Evolutionary conservation across 2,888 invertebrate species (phyloP).

Genomic region (Parapristionchus giblindavisi): DNA sequence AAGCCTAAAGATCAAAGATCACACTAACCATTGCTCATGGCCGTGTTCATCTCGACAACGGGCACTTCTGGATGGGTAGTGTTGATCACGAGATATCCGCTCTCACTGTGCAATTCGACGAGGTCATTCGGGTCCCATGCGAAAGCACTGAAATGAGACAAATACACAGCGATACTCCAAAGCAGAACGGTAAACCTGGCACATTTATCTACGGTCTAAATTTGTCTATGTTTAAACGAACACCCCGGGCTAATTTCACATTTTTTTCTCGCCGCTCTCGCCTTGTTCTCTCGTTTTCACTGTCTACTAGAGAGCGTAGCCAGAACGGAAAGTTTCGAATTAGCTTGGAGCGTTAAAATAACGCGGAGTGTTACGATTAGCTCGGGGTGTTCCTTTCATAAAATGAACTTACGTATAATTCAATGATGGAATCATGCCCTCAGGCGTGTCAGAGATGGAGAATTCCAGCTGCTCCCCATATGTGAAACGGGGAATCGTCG

Average conservation of each 20-base stretch:
- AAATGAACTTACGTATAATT: slow-evolving; percentile 64
- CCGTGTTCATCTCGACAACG: slow-evolving; percentile 63
- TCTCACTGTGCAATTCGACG: slow-evolving; percentile 68
- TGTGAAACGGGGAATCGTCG: slow-evolving; percentile 69
- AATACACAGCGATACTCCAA: too few species aligned
- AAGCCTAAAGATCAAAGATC: not conserved
- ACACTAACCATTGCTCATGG: slow-evolving; percentile 66
- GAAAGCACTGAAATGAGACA: slow-evolving; percentile 62
- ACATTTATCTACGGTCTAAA: too few species aligned
- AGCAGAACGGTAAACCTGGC: too few species aligned
- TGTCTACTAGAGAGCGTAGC: too few species aligned
- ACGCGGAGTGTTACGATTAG: too few species aligned
- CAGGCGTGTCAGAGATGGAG: slow-evolving; percentile 49
- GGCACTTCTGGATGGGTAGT: slow-evolving; percentile 35
- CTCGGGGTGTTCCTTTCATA: too few species aligned
- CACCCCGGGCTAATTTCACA: too few species aligned
- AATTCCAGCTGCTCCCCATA: slow-evolving; percentile 69
- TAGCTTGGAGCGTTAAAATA: too few species aligned
- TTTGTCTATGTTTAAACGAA: too few species aligned
- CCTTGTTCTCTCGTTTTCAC: too few species aligned
- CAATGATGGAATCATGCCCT: slow-evolving; percentile 48
- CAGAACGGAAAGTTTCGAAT: too few species aligned
- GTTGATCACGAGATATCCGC: slow-evolving; percentile 43
- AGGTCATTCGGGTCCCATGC: slow-evolving; percentile 68
- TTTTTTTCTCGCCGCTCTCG: too few species aligned